Conservation (phyloP, 2,888 invertebrate species). For the Branchellion lobata region DNA sequence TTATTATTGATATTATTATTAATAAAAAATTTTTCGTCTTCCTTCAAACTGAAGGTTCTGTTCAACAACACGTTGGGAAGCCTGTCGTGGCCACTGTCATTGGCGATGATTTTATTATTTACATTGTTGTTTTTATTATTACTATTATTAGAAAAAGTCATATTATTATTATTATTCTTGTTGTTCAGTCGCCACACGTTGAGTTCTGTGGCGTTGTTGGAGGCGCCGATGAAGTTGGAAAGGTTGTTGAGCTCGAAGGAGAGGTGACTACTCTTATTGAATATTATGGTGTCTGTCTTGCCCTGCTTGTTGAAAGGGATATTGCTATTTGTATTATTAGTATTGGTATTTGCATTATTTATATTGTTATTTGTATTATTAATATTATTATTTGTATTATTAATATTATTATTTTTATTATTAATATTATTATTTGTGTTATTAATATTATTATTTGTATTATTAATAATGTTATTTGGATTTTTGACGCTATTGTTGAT, state of each 20-base stretch:
- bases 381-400: background rate
- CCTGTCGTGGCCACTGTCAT: background rate
- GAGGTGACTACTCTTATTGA: no score
- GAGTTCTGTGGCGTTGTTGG: background rate
- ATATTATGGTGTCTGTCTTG: no score
- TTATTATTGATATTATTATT: background rate
- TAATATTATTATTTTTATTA: background rate
- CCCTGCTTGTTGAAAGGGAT: no score
- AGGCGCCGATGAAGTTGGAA: constrained; percentile 12
- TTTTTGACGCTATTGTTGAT: background rate
- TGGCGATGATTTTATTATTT: background rate
- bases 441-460: background rate
- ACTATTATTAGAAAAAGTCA: no score
- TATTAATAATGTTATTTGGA: background rate
- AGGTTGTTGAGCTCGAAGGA: constrained; percentile 31
- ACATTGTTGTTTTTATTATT: no score
- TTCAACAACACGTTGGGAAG: background rate
- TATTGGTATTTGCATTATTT: no score
- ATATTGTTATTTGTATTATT: no score
- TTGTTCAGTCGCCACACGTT: constrained; percentile 33
- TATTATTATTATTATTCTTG: no score
- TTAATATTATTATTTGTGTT: background rate
- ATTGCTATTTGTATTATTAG: no score
- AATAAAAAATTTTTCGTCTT: no score
- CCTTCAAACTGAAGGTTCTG: background rate